Evolutionary conservation across 1,140 invertebrate genomes (phyloP).

Genomic region (Chlorops oryzae): DNA sequence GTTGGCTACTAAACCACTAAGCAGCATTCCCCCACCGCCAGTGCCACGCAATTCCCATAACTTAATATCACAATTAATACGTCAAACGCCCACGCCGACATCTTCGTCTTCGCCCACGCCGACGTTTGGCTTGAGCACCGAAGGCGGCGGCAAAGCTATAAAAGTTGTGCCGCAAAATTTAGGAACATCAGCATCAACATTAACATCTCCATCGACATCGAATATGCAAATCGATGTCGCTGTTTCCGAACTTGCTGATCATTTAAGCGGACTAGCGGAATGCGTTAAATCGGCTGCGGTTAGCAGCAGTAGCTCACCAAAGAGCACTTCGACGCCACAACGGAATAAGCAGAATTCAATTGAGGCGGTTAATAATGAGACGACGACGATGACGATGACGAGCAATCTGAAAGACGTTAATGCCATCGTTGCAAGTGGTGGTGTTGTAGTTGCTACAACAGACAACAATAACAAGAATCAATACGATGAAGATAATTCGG

Average conservation of each 20-base stretch:
- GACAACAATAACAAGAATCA: too few species aligned
- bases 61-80: constrained; percentile 31
- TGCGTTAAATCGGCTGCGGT: constrained; percentile 22
- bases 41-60: constrained; percentile 52
- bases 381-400: too few species aligned
- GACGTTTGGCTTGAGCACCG: not conserved
- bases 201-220: constrained; percentile 51
- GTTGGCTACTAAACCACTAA: constrained; percentile 55
- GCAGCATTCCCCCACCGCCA: constrained; percentile 61
- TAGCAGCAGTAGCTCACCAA: constrained; percentile 15
- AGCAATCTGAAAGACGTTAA: not conserved
- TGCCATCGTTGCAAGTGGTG: too few species aligned
- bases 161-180: constrained; percentile 32
- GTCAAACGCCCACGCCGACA: constrained; percentile 26
- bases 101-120: constrained; percentile 19
- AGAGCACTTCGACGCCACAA: constrained; percentile 33
- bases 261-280: constrained; percentile 41
- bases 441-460: too few species aligned
- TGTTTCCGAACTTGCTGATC: constrained; percentile 36
- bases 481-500: too few species aligned
- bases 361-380: too few species aligned
- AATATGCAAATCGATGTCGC: constrained; percentile 46
- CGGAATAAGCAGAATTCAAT: constrained; percentile 10
- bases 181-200: constrained; percentile 41
- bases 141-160: not conserved